Percentiles rank a stretch among this genome's conserved stretches.
Conservation (phyloP, 2,113 vertebrate genomes). For the Thryonomys swinderianus region DNA sequence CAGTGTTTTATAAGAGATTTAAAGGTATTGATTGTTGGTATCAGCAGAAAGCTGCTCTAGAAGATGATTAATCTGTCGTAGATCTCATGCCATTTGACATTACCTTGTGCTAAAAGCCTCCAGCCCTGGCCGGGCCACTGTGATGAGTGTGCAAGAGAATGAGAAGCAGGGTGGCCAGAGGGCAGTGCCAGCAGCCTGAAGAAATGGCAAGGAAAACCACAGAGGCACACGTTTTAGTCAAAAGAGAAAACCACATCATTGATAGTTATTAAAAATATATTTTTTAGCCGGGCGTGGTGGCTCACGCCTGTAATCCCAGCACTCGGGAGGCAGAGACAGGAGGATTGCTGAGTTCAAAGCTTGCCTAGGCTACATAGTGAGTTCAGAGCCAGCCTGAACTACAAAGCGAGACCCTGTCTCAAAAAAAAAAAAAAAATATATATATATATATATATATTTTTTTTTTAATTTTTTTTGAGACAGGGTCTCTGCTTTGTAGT, state of each 20-base stretch:
- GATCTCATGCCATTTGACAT: background rate
- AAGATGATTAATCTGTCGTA: background rate
- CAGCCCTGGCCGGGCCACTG: background rate
- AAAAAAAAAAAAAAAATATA: too few relatives aligned
- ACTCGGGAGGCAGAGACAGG: too few relatives aligned
- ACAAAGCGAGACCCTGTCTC: too few relatives aligned
- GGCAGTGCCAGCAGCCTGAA: background rate
- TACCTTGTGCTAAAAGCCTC: background rate
- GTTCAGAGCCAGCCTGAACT: too few relatives aligned
- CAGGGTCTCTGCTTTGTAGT: background rate
- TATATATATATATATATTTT: too few relatives aligned
- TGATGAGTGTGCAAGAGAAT: background rate
- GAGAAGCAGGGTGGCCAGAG: background rate
- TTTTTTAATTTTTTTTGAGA: background rate
- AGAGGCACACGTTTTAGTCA: background rate
- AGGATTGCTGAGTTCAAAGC: too few relatives aligned
- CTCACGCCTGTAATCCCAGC: too few relatives aligned
- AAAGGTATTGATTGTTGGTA: background rate
- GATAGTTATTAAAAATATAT: background rate
- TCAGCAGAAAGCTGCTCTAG: background rate
- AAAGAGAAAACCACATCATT: background rate
- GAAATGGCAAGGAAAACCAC: slow-evolving; percentile 5
- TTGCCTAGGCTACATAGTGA: too few relatives aligned
- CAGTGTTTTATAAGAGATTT: background rate
- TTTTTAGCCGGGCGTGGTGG: too few relatives aligned